These are phyloP conservation scores for Rhinichthys klamathensis DNA, from an alignment of 2,113 vertebrate genomes.

Conservation along the genomic window DNA sequence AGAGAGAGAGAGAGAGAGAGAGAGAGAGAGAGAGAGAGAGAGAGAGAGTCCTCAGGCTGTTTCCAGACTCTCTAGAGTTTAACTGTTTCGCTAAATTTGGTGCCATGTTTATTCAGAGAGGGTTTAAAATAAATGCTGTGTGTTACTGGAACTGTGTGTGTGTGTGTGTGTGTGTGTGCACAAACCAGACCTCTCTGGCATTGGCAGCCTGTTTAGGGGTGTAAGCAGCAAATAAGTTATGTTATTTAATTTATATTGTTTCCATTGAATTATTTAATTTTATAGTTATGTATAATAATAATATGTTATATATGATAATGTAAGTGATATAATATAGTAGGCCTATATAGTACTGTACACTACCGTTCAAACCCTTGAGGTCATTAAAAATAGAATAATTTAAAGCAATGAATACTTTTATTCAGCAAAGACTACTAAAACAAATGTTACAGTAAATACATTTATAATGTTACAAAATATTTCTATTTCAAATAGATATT, in stretches of 20 bases:
- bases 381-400: too few relatives aligned
- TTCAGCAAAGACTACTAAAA: too few relatives aligned
- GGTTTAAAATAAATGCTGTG: constrained; percentile 37
- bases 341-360: background rate
- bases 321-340: background rate
- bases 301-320: background rate
- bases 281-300: background rate
- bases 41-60: background rate
- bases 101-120: constrained; percentile 48
- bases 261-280: background rate
- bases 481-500: too few relatives aligned
- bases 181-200: constrained; percentile 3
- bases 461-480: too few relatives aligned
- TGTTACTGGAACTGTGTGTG: background rate
- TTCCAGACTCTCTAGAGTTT: constrained; percentile 23
- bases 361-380: too few relatives aligned
- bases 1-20: too few relatives aligned
- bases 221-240: background rate
- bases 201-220: constrained; percentile 1
- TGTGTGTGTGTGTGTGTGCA: constrained; percentile 5
- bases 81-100: constrained; percentile 14
- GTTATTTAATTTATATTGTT: background rate
- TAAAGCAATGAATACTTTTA: too few relatives aligned
- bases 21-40: too few relatives aligned
- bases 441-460: too few relatives aligned